Evolutionary conservation across 2,113 vertebrate genomes (phyloP), one percentile per base, ranked within the genome.

Genomic region (Hyperopisus bebe): DNA sequence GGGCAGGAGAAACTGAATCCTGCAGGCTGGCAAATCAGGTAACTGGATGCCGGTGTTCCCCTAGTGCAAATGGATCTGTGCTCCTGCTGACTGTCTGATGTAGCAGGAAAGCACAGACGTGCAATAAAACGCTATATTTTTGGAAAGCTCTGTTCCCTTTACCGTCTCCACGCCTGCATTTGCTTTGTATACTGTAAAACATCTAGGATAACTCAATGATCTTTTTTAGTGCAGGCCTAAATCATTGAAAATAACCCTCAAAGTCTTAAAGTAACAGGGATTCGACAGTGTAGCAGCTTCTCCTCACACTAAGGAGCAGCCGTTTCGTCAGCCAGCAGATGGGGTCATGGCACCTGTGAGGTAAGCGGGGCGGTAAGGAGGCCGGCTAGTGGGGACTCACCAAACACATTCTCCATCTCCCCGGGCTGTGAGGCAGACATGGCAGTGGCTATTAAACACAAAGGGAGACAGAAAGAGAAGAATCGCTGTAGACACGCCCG

Each of bases 341-440:
- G 42, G 35, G 24, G n/a, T 27, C 31, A 50, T 7, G 62, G 46
- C 88, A 88, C 39, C 51, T 44, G 51, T 31, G 3, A 39, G 19
- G 5, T 62, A 21, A 15, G 39, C 3, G 24, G 11, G 53, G n/a
- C 6, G 10, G 51, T 17, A n/a, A 11, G 53, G 19, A 35, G 17
- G 35, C 13, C 3, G 35, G 86, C 11, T 42, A 13, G 86, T 0
- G 39, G 53, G n/a, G 87, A 53, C 92, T 92, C 90, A 93, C 92
- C 91, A 47, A 92, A 93, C 17, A 93, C 92, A 91, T 88, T 90
- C 39, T 93, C 92, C 35, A 89, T 89, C 50, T 93, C 92, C 9
- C 89, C 92, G 3, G 89, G 86, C 90, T 92, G 91, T 91, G 91
- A 89, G 44, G 83, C 70, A 88, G 90, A 91, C 80, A 89, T 90